Conservation (phyloP, 1,140 invertebrate species). For the Globodera rostochiensis region DNA sequence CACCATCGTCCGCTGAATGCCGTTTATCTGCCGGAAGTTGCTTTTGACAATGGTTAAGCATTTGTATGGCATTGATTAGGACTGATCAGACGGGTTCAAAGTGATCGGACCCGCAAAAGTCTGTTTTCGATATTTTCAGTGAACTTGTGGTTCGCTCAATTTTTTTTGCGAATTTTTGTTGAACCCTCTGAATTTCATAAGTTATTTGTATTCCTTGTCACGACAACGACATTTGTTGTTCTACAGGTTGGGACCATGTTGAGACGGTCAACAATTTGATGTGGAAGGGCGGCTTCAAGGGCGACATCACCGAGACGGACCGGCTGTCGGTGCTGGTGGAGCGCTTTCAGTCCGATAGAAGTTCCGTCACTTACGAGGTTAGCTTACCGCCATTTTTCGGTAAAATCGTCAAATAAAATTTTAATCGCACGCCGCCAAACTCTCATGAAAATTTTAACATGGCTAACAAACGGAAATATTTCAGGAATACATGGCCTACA, state of each 20-base stretch:
- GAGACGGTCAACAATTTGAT: conserved; percentile 96
- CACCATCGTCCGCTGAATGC: conserved; percentile 91
- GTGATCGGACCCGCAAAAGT: no score
- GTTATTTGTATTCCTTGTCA: no score
- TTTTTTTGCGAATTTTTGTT: not conserved
- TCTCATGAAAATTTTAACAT: no score
- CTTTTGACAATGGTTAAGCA: conserved; percentile 85
- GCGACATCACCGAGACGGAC: conserved; percentile 82
- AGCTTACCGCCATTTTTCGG: not conserved
- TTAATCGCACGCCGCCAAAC: no score
- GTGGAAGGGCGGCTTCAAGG: conserved; percentile 93
- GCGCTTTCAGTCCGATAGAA: conserved; percentile 87
- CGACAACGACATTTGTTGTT: not conserved
- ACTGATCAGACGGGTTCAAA: no score
- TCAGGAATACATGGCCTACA: conserved; percentile 3
- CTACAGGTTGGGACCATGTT: conserved; percentile 87
- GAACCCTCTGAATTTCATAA: not conserved
- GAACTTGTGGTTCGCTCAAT: not conserved
- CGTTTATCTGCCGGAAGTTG: conserved; percentile 95
- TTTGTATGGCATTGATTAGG: no score
- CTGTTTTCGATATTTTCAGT: no score
- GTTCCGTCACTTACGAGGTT: conserved; percentile 80
- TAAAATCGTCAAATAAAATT: no score
- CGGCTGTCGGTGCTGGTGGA: conserved; percentile 86
- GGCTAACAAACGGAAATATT: no score